These are phyloP conservation scores for Pseudochirops cupreus DNA, from an alignment of 2,797 vertebrate genomes.

Conservation along the genomic window DNA sequence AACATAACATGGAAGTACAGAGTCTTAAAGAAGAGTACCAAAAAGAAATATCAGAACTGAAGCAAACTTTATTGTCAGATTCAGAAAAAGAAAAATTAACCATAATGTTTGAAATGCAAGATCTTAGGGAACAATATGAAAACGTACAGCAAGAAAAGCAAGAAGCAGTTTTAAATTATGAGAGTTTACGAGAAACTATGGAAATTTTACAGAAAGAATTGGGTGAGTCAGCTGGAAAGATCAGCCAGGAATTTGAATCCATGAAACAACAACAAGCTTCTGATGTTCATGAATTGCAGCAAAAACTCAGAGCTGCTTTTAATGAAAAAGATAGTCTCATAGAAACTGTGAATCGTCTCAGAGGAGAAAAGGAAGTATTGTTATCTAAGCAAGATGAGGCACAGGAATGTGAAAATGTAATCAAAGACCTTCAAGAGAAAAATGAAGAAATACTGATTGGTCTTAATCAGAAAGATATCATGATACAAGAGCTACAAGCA, in stretches of 20 bases:
- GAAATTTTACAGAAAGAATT: conserved; percentile 91
- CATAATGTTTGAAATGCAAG: conserved; percentile 84
- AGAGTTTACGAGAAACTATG: conserved; percentile 89
- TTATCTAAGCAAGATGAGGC: conserved; percentile 75
- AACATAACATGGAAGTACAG: conserved; percentile 82
- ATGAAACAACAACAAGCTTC: conserved; percentile 92
- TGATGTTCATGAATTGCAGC: conserved; percentile 89
- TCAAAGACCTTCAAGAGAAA: conserved; percentile 85
- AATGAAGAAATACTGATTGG: conserved; percentile 85
- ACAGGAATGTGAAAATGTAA: conserved; percentile 85
- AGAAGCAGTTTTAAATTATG: conserved; percentile 88
- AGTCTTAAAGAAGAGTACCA: conserved; percentile 82
- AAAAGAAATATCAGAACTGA: conserved; percentile 84
- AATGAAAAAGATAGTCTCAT: conserved; percentile 90
- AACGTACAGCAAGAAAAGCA: conserved; percentile 89
- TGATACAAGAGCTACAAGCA: conserved; percentile 86
- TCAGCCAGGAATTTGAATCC: conserved; percentile 90
- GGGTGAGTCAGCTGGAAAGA: conserved; percentile 91
- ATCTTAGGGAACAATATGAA: conserved; percentile 87
- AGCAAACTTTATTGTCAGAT: conserved; percentile 80
- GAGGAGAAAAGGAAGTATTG: conserved; percentile 82
- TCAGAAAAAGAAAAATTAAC: conserved; percentile 85
- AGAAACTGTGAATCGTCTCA: conserved; percentile 86
- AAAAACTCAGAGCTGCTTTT: conserved; percentile 88
- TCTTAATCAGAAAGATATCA: conserved; percentile 86